A percentile compares a stretch with the other conserved stretches of the same genome.
Conservation (phyloP, 2,113 vertebrate species). For the Indri indri region DNA sequence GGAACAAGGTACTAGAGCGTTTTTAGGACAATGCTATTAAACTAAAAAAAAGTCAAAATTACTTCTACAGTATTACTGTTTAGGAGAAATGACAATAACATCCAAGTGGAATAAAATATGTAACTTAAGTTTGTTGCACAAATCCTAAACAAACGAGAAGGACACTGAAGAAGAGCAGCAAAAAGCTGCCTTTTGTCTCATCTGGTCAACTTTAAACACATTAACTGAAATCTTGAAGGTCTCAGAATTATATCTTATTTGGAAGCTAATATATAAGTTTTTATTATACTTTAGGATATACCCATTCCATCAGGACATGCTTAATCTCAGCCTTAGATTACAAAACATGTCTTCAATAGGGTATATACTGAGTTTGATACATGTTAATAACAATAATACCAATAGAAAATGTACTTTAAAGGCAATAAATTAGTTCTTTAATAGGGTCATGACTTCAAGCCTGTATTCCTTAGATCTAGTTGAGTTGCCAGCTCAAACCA, state of each 20-base stretch:
- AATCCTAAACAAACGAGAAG: background rate
- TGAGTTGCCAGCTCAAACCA: background rate
- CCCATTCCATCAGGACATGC: background rate
- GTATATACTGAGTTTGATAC: background rate
- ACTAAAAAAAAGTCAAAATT: background rate
- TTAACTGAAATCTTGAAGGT: background rate
- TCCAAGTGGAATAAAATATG: background rate
- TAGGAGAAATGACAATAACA: background rate
- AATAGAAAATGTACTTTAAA: background rate
- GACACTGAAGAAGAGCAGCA: background rate
- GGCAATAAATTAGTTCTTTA: background rate
- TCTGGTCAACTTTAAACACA: background rate
- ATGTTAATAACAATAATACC: background rate
- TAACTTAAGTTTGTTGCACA: background rate
- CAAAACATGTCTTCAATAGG: background rate
- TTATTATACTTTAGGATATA: background rate
- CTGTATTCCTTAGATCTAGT: background rate
- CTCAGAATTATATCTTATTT: background rate
- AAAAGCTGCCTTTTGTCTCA: background rate
- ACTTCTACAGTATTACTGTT: background rate
- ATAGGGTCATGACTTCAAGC: background rate
- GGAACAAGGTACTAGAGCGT: background rate
- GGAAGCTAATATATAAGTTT: background rate
- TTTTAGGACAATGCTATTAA: background rate
- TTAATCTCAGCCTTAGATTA: background rate